These are phyloP conservation scores for Zonitis immaculata DNA, from an alignment of 2,888 invertebrate species.

Conservation along the genomic window DNA sequence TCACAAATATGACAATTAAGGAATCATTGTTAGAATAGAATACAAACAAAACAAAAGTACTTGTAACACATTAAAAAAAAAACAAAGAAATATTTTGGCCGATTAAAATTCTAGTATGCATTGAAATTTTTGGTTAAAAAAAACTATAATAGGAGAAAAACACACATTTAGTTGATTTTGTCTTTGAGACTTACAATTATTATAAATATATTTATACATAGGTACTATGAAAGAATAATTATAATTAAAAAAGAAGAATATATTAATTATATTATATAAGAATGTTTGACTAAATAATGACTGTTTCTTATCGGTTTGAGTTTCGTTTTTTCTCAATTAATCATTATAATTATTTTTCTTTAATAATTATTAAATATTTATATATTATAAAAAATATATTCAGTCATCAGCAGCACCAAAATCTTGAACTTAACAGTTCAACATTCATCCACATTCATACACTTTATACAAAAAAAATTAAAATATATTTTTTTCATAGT, in stretches of 20 bases:
- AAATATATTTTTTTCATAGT: constrained; percentile 40
- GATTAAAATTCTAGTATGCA: constrained; percentile 8
- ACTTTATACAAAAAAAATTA: constrained; percentile 47
- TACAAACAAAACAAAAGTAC: constrained; percentile 30
- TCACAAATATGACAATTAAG: constrained; percentile 51
- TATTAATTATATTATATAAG: constrained; percentile 21
- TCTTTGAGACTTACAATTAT: constrained; percentile 38
- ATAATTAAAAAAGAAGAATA: not conserved
- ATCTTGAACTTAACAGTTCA: constrained; percentile 33
- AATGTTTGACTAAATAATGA: constrained; percentile 48
- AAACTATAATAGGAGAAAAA: constrained; percentile 14
- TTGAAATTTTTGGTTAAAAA: constrained; percentile 28
- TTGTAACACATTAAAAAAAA: constrained; percentile 30
- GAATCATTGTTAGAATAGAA: constrained; percentile 45
- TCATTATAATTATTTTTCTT: not conserved
- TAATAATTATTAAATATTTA: not conserved
- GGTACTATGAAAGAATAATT: constrained; percentile 25
- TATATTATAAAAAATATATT: constrained; percentile 35
- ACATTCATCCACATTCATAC: constrained; percentile 45
- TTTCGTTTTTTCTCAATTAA: not conserved
- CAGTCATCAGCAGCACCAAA: constrained; percentile 48
- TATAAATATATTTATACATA: constrained; percentile 23
- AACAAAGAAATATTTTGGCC: constrained; percentile 7
- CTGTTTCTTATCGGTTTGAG: constrained; percentile 30
- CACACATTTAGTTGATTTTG: constrained; percentile 14